Evolutionary conservation across 2,888 invertebrate species (phyloP), one percentile per base, ranked within the genome.

Genomic region (Lycocerus yunnanus): DNA sequence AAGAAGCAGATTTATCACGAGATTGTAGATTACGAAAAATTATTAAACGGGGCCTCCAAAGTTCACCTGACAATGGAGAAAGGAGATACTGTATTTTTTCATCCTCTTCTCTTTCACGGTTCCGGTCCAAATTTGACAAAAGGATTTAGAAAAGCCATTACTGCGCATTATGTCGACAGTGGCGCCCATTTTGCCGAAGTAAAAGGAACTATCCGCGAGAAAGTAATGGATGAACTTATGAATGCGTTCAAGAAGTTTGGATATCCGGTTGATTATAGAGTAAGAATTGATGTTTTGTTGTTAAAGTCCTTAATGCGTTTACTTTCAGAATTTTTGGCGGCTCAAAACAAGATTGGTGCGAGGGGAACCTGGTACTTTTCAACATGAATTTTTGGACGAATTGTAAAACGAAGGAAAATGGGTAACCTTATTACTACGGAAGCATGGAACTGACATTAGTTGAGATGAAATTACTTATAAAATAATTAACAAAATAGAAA

Each of bases 51-150:
- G 0, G 4, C n/a, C 6, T 43, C 43, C 6, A 88, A 90, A 77
- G 85, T 92, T 0, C 87, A 93, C 80, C 87, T 96, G 8, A 90
- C 91, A 79, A 96, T 96, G 95, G 90, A 92, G 68, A 92, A 93
- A 6, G 96, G 96, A 0, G 96, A 96, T 84, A 95, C 95, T 0
- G 93, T 95, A 11, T 93, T 97, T 88, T 95, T 97, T 85, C 95
- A 96, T 87, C 95, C 96, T 0, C 84, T 94, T 11, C 85, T 97
- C 10, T 89, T 96, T 43, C 96, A 97, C 84, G 96, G 96, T 3
- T 96, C 95, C 0, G 95, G 95, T 10, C 90, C 92, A 21, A 96
- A 96, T 85, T 86, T 86, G 24, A 92, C 95, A 0, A 88, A 90
- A 63, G 89, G 89, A 13, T 93, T 91, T 85, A 89, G 94, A 74